Evolutionary conservation across 2,888 invertebrate species (phyloP).

Genomic region (Euzophera pinguis): DNA sequence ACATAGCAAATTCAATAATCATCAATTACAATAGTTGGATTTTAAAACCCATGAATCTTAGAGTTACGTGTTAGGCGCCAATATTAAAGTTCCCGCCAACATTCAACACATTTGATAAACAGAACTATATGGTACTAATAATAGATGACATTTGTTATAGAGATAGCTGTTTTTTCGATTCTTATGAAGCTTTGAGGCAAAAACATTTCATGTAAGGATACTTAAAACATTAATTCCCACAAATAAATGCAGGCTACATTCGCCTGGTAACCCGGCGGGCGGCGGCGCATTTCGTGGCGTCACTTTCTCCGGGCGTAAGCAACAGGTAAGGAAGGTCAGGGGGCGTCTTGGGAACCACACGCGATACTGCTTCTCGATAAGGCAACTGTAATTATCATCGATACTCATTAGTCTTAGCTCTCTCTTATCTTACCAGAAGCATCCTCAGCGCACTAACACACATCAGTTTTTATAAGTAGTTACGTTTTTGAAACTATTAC

Average conservation of each 20-base stretch:
- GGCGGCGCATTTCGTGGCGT: constrained; percentile 59
- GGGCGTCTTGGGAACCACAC: constrained; percentile 37
- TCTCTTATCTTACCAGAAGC: not conserved
- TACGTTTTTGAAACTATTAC: no score
- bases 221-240: not conserved
- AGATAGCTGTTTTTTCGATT: no score
- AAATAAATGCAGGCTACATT: not conserved
- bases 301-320: constrained; percentile 64
- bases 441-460: not conserved
- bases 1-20: no score
- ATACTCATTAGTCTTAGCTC: not conserved
- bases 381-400: constrained; percentile 18
- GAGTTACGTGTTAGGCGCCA: constrained; percentile 17
- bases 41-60: no score
- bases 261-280: constrained; percentile 48
- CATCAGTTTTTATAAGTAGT: no score
- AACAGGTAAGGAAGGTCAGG: constrained; percentile 72
- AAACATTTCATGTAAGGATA: no score
- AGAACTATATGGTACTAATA: no score
- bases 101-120: no score
- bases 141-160: no score
- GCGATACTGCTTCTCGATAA: constrained; percentile 24
- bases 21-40: no score
- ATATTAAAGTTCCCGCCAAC: no score
- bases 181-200: no score